These are phyloP conservation scores for Herpailurus yagouaroundi DNA, from an alignment of 2,113 vertebrate species.

Conservation along the genomic window DNA sequence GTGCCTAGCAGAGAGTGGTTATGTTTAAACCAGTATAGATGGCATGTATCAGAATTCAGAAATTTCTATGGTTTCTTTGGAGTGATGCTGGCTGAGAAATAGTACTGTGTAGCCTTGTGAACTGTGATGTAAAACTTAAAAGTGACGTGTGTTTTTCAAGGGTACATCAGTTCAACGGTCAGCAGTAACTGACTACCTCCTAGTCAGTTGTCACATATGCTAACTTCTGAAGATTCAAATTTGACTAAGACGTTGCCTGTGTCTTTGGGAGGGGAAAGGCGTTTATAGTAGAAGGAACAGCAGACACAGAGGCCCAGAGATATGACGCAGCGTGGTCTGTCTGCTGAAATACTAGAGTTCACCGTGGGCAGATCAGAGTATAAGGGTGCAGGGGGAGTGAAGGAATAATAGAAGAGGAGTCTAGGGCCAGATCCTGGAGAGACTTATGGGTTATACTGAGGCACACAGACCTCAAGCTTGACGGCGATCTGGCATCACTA, in stretches of 20 bases:
- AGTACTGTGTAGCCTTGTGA: not conserved
- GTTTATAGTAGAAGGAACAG: not conserved
- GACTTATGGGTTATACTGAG: not conserved
- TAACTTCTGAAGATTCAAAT: conserved; percentile 19
- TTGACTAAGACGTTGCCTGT: not conserved
- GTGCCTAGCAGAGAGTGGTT: not conserved
- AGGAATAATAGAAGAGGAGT: not conserved
- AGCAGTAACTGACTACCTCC: not conserved
- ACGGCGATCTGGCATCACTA: not conserved
- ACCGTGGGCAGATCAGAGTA: not conserved
- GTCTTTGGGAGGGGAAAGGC: conserved; percentile 2
- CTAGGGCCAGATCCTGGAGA: not conserved
- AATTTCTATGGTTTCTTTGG: not conserved
- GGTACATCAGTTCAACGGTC: not conserved
- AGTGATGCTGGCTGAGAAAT: conserved; percentile 6
- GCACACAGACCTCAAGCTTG: not conserved
- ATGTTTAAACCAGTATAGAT: not conserved
- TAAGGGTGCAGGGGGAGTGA: not conserved
- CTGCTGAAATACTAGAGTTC: not conserved
- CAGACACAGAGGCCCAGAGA: not conserved
- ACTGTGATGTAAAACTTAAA: not conserved
- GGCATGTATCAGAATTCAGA: conserved; percentile 34
- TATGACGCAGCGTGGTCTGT: not conserved
- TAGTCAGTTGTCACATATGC: not conserved
- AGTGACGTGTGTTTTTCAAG: not conserved